Conservation (phyloP, 2,888 invertebrate genomes). For the Acronicta alni region DNA sequence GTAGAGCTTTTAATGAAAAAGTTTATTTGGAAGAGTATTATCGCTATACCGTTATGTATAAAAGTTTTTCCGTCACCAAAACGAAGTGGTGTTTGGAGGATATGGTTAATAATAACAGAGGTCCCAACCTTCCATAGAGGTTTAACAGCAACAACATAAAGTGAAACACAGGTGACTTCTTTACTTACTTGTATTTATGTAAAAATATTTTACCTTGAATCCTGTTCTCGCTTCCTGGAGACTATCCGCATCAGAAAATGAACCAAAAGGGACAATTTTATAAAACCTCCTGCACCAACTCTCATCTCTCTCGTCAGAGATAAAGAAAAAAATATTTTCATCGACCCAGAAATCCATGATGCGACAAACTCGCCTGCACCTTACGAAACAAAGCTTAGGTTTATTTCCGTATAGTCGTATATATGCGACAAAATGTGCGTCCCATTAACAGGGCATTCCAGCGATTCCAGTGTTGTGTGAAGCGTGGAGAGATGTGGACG, state of each 20-base stretch:
- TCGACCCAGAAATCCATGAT: conserved; percentile 42
- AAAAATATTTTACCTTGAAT: neutral
- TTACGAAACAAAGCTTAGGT: conserved; percentile 54
- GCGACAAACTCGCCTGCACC: conserved; percentile 33
- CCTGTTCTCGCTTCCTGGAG: too few relatives aligned
- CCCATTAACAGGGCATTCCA: conserved; percentile 55
- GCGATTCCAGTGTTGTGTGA: conserved; percentile 67
- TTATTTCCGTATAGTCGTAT: conserved; percentile 57
- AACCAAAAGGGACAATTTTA: conserved; percentile 9
- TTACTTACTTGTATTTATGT: neutral
- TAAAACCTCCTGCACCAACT: conserved; percentile 30
- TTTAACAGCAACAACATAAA: too few relatives aligned
- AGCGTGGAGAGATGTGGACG: conserved; percentile 80
- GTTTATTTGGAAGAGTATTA: too few relatives aligned
- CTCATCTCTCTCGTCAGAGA: conserved; percentile 23
- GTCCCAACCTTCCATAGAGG: too few relatives aligned
- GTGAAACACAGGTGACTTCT: too few relatives aligned
- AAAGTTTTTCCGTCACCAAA: too few relatives aligned
- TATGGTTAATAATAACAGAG: too few relatives aligned
- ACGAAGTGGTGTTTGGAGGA: too few relatives aligned
- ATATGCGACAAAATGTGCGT: conserved; percentile 42
- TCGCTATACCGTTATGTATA: too few relatives aligned
- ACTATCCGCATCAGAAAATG: conserved; percentile 3
- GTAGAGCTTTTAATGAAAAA: too few relatives aligned
- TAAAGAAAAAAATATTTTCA: conserved; percentile 34